Evolutionary conservation across 2,888 invertebrate species (phyloP).

Genomic region (Aphodius sticticus): DNA sequence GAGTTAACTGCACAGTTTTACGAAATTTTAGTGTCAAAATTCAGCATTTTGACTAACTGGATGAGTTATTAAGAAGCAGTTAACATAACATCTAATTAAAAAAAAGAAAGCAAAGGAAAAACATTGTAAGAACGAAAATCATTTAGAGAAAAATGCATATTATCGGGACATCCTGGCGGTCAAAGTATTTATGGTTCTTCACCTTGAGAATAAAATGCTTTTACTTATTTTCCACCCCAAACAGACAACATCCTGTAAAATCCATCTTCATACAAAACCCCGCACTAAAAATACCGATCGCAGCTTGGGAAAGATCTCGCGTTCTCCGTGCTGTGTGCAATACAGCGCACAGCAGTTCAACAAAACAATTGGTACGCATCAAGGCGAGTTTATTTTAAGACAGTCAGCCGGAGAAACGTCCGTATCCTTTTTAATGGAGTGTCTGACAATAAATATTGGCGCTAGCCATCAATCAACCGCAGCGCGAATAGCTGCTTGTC

Average conservation of each 20-base stretch:
- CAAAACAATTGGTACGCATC: constrained; percentile 23
- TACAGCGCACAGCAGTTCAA: constrained; percentile 7
- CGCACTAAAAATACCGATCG: constrained; percentile 22
- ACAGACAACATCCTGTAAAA: constrained; percentile 5
- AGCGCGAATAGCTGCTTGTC: neutral
- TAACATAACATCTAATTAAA: too few species aligned
- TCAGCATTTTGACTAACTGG: too few species aligned
- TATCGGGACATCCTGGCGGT: too few species aligned
- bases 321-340: neutral
- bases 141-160: too few species aligned
- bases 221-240: neutral
- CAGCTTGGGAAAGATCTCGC: constrained; percentile 4
- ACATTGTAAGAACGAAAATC: too few species aligned
- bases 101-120: too few species aligned
- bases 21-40: too few species aligned
- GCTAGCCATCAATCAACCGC: constrained; percentile 10
- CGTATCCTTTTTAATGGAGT: constrained; percentile 24
- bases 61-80: too few species aligned
- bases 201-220: neutral
- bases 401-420: neutral
- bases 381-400: constrained; percentile 15
- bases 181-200: too few species aligned
- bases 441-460: constrained; percentile 11
- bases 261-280: constrained; percentile 6
- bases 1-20: too few species aligned